Conservation (phyloP, 2,113 vertebrate species). For the Cisticola juncidis region DNA sequence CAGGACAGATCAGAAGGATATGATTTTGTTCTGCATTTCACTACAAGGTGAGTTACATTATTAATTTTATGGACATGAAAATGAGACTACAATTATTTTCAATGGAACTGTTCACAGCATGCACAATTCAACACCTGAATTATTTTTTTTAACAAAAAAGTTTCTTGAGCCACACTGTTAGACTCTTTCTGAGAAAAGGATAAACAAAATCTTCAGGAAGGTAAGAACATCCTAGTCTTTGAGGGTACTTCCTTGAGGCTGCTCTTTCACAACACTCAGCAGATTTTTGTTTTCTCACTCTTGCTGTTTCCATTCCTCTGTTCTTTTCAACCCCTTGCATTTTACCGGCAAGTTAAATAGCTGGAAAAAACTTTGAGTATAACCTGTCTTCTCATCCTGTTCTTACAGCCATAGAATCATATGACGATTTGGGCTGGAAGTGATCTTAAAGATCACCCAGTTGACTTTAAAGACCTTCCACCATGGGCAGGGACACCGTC, state of each 20-base stretch:
- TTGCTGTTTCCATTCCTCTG: not conserved
- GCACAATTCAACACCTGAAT: not conserved
- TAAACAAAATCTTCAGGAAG: not conserved
- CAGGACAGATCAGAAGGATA: not conserved
- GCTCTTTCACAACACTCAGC: not conserved
- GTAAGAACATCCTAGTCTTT: not conserved
- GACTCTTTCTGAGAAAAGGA: not conserved
- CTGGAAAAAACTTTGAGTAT: not conserved
- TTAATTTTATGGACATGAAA: not conserved
- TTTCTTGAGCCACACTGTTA: not conserved
- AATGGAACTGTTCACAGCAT: not conserved
- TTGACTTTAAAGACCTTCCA: not conserved
- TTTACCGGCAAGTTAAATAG: not conserved
- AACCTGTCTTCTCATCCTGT: not conserved
- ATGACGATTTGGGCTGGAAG: not conserved
- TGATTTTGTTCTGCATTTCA: not conserved
- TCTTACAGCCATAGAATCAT: not conserved
- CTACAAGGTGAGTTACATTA: not conserved
- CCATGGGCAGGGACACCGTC: not conserved
- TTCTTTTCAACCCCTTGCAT: not conserved
- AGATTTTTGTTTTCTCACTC: constrained; percentile 19
- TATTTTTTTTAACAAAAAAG: not conserved
- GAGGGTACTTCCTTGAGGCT: not conserved
- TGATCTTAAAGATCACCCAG: not conserved
- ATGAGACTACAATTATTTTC: not conserved